Evolutionary conservation across 2,888 invertebrate genomes (phyloP).

Genomic region (Drosophila cracens): DNA sequence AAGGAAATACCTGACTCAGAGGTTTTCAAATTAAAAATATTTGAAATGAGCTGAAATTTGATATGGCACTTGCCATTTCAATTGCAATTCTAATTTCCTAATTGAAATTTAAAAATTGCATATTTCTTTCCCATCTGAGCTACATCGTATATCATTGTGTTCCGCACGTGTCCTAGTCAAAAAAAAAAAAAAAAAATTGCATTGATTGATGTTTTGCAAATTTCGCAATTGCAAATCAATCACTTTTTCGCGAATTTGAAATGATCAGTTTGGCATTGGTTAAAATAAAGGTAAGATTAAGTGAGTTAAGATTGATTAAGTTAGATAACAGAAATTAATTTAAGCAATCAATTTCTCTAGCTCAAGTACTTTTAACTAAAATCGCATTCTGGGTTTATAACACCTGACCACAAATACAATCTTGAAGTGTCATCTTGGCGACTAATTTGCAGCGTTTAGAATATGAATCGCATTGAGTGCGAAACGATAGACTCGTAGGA

Average conservation of each 20-base stretch:
- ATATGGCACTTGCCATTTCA: slow-evolving; percentile 3
- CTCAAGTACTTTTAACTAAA: neutral
- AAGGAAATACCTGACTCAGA: neutral
- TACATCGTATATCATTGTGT: slow-evolving; percentile 56
- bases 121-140: slow-evolving; percentile 59
- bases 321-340: neutral
- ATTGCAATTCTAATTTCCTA: slow-evolving; percentile 42
- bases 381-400: neutral
- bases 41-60: slow-evolving; percentile 34
- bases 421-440: slow-evolving; percentile 2
- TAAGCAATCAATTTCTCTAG: neutral
- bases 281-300: neutral
- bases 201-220: slow-evolving; percentile 58
- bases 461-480: slow-evolving; percentile 54
- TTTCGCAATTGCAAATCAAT: slow-evolving; percentile 66
- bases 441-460: slow-evolving; percentile 54
- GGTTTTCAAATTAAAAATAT: slow-evolving; percentile 3
- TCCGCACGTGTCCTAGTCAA: slow-evolving; percentile 56
- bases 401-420: neutral
- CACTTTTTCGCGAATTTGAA: slow-evolving; percentile 42
- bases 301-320: neutral
- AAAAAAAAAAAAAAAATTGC: slow-evolving; percentile 19
- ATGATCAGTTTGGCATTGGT: neutral
- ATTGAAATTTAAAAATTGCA: slow-evolving; percentile 48
- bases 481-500: slow-evolving; percentile 21